Base-by-base conservation (phyloP, 1,140 invertebrate species). In the Magallana gigas region DNA sequence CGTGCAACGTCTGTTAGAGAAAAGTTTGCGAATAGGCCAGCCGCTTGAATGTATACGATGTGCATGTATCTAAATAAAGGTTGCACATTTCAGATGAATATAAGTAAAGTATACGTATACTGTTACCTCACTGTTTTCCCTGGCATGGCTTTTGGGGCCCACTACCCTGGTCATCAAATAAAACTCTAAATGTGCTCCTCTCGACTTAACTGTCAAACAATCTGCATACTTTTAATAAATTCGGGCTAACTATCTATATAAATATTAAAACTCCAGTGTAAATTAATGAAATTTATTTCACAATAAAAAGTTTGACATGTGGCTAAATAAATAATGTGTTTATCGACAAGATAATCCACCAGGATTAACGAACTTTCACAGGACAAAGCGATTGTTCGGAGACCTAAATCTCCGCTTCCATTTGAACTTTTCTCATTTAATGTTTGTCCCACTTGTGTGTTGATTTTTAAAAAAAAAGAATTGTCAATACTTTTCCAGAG, bases 251-350 rank as follows among this genome's bases (percentile, higher is more conserved):
- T 76, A 12, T 76, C 8, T 9, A 48, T 48, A 48, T 48, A 29
- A 29, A 76, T 48, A 76, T 36, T 12, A 76, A 76, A 76, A 36
- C 36, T 29, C 29, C 14, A 8, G 6, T 64, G 14, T 64, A 18
- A 64, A 64, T 64, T 7, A 64, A 64, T n/a, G 18, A 11, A 36
- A 23, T 29, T 76, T 76, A 29, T 12, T 29, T 29, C 12, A 23
- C 68, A 76, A 29, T 29, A 29, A 76, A 76, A 48, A 62, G 9
- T 76, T 76, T 76, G 23, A 76, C 68, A 76, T 76, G 68, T 76
- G 68, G 68, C 23, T 76, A 76, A 76, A 76, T 76, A 36, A 76
- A 76, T 76, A 76, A 29, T n/a, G 60, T 18, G 60, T 16, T 64
- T 18, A 76, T 29, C 68, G 68, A 76, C 23, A 76, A 76, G 23